Evolutionary conservation across 2,113 vertebrate genomes (phyloP), one percentile per base, ranked within the genome.

Genomic region (Leptosomus discolor): DNA sequence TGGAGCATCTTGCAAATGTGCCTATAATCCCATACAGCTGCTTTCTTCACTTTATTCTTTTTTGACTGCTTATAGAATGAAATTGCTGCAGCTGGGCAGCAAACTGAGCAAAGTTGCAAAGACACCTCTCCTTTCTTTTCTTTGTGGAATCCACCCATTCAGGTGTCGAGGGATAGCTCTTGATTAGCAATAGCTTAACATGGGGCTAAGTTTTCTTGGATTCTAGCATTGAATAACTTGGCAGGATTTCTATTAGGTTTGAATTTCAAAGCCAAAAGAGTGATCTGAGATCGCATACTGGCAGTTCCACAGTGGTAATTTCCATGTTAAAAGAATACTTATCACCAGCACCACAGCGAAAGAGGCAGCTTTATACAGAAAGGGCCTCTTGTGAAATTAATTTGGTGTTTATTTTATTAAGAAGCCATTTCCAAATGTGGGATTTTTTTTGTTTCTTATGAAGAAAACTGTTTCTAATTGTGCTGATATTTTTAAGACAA

Each of bases 211-310:
- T 96, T 97, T 97, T 97, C 97, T 97, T 97, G 97, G 97, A 97
- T 96, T 95, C 91, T 97, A 92, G 69, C 93, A 77, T 92, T 96
- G 97, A 96, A 96, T 94, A 93, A 97, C 97, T 98, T 98, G 97
- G 97, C 97, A 97, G 97, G 96, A 94, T 97, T 96, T 97, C 97
- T 97, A 96, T 97, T 97, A 97, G 97, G 97, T 96, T 97, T 97
- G 94, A 96, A 97, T 97, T 98, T 97, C 97, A 97, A 98, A 98
- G 97, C 97, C 97, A 98, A 98, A 98, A 97, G 97, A 97, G 97
- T 97, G 97, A 98, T 97, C 95, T 97, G 97, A 98, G 97, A 98
- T 97, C 71, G 84, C 97, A 97, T 79, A 97, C 95, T 98, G 97
- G 97, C 97, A 97, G 95, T 98, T 98, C 97, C 96, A 97, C 97